Base-by-base conservation (phyloP, 2,888 invertebrate species). In the Scaeva pyrastri region DNA sequence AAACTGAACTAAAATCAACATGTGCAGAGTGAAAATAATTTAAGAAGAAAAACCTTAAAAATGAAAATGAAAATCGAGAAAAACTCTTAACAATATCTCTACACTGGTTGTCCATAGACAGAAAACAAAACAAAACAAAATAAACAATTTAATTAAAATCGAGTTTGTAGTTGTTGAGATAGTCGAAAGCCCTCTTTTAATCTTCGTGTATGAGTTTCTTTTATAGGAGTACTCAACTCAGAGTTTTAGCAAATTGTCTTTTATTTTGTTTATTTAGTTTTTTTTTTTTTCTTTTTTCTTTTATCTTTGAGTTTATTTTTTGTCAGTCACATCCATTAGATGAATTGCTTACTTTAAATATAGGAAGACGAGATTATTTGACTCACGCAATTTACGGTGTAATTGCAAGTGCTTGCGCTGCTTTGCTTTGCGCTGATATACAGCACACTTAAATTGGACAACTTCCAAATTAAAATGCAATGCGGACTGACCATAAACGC, bases 101-200 rank as follows among this genome's bases (percentile, higher is more conserved):
- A 19, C 1, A 19, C 1, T 1, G 14, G 36, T n/a, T n/a, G n/a
- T 55, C n/a, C 11, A 31, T 2, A 31, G 11, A 1, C 2, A 31
- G 4, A 8, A 10, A 56, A 56, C 6, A 39, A 39, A 39, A 26
- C 1, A 52, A 26, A 77, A 31, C 36, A 75, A 79, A 43, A 36
- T 74, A 73, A 78, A 83, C 78, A 64, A 70, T 85, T 80, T 80
- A 85, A 85, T 85, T 80, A 85, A 75, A 71, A 56, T 64, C 50
- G 19, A 52, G 36, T 39, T 52, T 50, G 16, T 26, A 26, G 23
- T 26, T 72, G 58, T 60, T 45, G 26, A 48, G 58, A 70, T 75
- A 52, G 70, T 68, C 75, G 23, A 70, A 58, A 62, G 19, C 12
- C 21, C 26, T 58, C 14, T 43, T 56, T 26, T 23, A 52, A 56